Evolutionary conservation across 1,140 invertebrate species (phyloP).

Genomic region (Diorhabda sublineata): DNA sequence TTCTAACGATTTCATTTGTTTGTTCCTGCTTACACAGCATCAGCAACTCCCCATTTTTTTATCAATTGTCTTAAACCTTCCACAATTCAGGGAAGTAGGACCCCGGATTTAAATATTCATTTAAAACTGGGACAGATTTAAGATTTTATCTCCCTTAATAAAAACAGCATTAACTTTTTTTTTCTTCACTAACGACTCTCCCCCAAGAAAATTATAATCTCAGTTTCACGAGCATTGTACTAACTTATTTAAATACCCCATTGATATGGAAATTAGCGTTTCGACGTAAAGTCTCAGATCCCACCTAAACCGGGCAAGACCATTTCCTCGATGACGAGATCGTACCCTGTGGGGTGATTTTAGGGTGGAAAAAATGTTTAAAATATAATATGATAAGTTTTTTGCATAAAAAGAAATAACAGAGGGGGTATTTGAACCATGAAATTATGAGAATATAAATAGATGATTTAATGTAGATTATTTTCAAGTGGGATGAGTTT

Average conservation of each 20-base stretch:
- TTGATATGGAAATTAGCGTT: constrained; percentile 15
- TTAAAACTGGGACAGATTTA: neutral
- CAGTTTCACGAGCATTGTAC: constrained; percentile 16
- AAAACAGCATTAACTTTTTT: constrained; percentile 17
- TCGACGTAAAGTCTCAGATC: neutral
- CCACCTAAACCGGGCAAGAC: no score
- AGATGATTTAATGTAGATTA: no score
- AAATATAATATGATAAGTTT: no score
- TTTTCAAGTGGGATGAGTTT: no score
- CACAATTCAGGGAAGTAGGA: neutral
- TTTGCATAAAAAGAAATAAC: no score
- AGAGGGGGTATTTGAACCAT: no score
- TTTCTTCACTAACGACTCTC: neutral
- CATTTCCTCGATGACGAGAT: no score
- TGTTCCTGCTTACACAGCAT: no score
- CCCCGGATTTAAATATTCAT: constrained; percentile 11
- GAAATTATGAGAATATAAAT: no score
- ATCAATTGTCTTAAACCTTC: neutral
- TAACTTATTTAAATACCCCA: constrained; percentile 14
- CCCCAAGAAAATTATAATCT: constrained; percentile 15
- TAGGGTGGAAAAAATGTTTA: no score
- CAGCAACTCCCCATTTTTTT: neutral
- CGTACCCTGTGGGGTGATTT: no score
- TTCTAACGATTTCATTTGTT: no score
- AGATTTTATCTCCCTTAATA: constrained; percentile 10